phyloP scores from a whole-genome alignment of 2,888 invertebrate genomes.

The Tinea pellionella region DNA sequence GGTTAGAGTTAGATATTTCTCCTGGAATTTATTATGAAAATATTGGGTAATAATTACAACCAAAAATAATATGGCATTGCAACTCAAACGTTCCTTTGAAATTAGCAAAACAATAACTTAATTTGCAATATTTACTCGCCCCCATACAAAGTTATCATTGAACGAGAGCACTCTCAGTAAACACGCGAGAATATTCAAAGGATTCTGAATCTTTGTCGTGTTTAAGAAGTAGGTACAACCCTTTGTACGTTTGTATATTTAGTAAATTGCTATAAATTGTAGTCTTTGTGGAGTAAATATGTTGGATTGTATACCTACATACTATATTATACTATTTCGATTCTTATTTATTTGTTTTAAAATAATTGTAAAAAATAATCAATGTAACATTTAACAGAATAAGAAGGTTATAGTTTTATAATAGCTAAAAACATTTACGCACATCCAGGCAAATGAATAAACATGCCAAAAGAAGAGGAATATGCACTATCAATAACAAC shows the following conservation, averaged over 20 bases:
- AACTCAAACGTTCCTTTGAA: neutral
- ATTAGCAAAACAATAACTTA: neutral
- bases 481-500: no score
- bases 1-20: no score
- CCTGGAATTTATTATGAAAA: no score
- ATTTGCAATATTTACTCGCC: slow-evolving; percentile 6
- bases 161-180: neutral
- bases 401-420: no score
- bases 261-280: neutral
- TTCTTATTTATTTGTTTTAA: no score
- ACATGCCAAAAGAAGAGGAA: no score
- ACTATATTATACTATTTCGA: no score
- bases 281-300: neutral
- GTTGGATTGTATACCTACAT: neutral
- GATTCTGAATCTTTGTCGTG: neutral
- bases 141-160: slow-evolving; percentile 3
- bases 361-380: no score
- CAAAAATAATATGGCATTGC: neutral
- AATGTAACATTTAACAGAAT: no score
- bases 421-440: no score
- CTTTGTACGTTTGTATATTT: neutral
- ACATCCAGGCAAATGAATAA: no score
- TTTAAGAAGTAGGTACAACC: neutral
- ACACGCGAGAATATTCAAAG: slow-evolving; percentile 6
- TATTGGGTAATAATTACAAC: neutral